Percentiles rank a stretch among this genome's conserved stretches.
Conservation (phyloP, 2,888 invertebrate genomes). For the Aspidapion aeneum region DNA sequence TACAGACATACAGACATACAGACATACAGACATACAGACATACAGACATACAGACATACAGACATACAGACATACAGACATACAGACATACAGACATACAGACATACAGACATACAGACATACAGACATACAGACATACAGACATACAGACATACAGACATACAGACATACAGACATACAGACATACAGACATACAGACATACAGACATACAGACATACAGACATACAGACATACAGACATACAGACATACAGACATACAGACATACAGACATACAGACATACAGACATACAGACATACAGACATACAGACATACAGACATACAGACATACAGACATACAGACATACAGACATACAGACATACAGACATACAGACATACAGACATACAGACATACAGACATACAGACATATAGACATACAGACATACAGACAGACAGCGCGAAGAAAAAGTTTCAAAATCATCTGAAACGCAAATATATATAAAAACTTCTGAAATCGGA, state of each 20-base stretch:
- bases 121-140: too few species aligned
- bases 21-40: too few species aligned
- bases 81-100: too few species aligned
- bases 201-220: constrained; percentile 3
- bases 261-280: background rate
- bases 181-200: constrained; percentile 3
- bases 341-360: background rate
- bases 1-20: too few species aligned
- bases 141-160: too few species aligned
- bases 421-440: too few species aligned
- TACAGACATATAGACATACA: background rate
- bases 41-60: too few species aligned
- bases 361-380: background rate
- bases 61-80: too few species aligned
- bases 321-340: background rate
- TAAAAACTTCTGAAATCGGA: too few species aligned
- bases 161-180: background rate
- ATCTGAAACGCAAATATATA: too few species aligned
- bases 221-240: constrained; percentile 3
- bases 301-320: background rate
- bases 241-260: background rate
- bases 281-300: background rate
- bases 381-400: background rate
- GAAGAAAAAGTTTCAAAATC: too few species aligned
- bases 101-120: too few species aligned